Evolutionary conservation across 2,888 invertebrate genomes (phyloP), one percentile per base, ranked within the genome.

Genomic region (Nemoura dubitans): DNA sequence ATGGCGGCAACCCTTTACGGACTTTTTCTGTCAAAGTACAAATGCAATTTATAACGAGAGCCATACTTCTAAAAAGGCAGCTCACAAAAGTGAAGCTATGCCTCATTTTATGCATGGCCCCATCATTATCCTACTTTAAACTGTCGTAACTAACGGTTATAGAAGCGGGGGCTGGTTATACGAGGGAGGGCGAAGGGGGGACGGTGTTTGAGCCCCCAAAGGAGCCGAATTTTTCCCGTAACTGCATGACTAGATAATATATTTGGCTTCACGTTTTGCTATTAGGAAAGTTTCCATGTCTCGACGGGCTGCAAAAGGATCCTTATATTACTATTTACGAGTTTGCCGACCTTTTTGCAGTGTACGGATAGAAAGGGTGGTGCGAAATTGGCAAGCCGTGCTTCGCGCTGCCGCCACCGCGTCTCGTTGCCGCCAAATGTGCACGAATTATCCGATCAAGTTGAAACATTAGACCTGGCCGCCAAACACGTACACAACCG

Each of bases 21-120:
- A 14, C 59, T 59, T 59, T 59, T 59, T 59, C 21, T 59, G 59
- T 10, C 59, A 59, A 21, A 59, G 59, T 59, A 59, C 14, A 76
- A 84, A 84, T 84, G 84, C 59, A 84, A 84, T 84, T 84, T 84
- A 84, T 84, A 59, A 76, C 27, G 36, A 59, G 59, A 59, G 59
- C 59, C 14, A 59, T 59, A 59, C 59, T 21, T 21, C 14, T 59
- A 59, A 59, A 59, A 59, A 59, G 59, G 59, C 59, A 59, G 59
- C 59, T 59, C 59, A 59, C 59, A 59, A 59, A 59, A 59, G 59
- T 59, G 59, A 76, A 84, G 59, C 29, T 29, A 81, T 29, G 76
- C 76, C 84, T 84, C 84, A 76, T 84, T 84, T 76, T 84, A n/a
- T 76, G 59, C 84, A 84, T 76, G 84, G 84, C 28, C 28, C 76